Evolutionary conservation across 2,113 vertebrate species (phyloP).

Genomic region (Synodontis membranacea): DNA sequence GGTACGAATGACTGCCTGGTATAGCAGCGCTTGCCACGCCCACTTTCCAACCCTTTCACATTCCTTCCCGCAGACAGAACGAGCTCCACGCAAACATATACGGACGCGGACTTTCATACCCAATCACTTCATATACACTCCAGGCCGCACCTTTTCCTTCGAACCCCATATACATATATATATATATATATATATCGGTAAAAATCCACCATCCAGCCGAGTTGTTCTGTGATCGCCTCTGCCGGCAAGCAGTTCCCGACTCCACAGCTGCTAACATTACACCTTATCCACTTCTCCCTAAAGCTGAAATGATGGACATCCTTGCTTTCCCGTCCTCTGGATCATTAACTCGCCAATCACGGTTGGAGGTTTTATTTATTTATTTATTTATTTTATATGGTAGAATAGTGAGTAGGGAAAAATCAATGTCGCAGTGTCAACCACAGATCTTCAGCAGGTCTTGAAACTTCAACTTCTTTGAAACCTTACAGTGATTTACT

Average conservation of each 20-base stretch:
- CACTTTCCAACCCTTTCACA: constrained; percentile 10
- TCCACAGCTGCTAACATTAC: background rate
- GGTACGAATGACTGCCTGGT: constrained; percentile 47
- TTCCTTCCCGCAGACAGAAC: constrained; percentile 16
- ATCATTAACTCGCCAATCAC: background rate
- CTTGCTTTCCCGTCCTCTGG: background rate
- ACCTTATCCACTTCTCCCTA: background rate
- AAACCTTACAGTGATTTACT: background rate
- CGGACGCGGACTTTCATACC: background rate
- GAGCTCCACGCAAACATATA: background rate
- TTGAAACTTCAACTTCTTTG: too few relatives aligned
- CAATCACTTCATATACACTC: background rate
- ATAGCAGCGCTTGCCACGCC: constrained; percentile 45
- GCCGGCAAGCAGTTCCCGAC: background rate
- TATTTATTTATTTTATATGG: background rate
- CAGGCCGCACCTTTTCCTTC: too few relatives aligned
- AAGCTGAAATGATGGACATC: background rate
- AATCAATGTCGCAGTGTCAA: background rate
- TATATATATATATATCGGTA: too few relatives aligned
- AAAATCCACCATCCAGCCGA: background rate
- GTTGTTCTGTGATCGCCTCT: background rate
- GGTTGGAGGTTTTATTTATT: too few relatives aligned
- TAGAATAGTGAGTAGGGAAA: background rate
- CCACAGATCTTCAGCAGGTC: background rate
- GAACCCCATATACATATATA: too few relatives aligned